phyloP scores from a whole-genome alignment of 2,113 vertebrate genomes.

The Rafetus swinhoei region DNA sequence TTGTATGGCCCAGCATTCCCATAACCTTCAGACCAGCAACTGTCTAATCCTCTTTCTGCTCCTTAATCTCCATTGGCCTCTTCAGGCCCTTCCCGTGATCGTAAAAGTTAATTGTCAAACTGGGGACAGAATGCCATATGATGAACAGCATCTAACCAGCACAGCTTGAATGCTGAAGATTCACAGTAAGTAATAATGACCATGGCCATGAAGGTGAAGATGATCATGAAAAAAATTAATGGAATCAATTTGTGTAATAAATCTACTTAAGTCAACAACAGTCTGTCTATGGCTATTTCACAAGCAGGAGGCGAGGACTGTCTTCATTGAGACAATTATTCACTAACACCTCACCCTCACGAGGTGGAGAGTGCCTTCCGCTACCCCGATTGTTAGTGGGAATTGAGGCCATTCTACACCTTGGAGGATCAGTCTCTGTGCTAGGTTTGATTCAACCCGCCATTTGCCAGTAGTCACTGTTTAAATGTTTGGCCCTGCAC shows the following conservation, averaged over 20 bases:
- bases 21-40: neutral
- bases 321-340: neutral
- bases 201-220: conserved; percentile 11
- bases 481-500: neutral
- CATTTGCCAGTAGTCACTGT: neutral
- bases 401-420: neutral
- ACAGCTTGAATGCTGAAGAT: conserved; percentile 18
- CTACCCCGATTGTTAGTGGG: neutral
- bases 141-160: neutral
- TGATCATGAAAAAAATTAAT: conserved; percentile 47
- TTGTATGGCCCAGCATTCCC: neutral
- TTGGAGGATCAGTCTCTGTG: neutral
- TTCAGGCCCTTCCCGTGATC: neutral
- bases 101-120: neutral
- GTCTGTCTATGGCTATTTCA: neutral
- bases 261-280: conserved; percentile 29
- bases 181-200: neutral
- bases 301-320: neutral
- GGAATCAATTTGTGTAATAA: neutral
- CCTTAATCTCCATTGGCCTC: neutral
- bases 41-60: neutral
- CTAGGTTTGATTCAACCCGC: too few relatives aligned
- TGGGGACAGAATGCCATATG: neutral
- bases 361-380: neutral
- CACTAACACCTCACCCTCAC: neutral